Conservation (phyloP, 1,140 invertebrate genomes). For the Thaumatotibia leucotreta region DNA sequence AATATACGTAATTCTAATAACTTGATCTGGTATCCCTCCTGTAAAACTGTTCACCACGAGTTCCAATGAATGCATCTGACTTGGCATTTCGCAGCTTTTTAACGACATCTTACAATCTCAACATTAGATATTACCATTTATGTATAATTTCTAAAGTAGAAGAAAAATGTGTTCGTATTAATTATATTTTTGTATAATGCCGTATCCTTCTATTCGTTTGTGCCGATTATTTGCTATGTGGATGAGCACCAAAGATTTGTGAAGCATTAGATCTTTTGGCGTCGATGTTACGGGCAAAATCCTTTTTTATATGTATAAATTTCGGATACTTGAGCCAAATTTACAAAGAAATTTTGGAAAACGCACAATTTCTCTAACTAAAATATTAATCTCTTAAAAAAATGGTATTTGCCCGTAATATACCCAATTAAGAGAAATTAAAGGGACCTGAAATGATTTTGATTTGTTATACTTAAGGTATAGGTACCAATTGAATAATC, state of each 20-base stretch:
- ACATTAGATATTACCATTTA: constrained; percentile 62
- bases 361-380: not conserved
- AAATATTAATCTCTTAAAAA: not conserved
- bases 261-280: constrained; percentile 69
- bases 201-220: constrained; percentile 50
- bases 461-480: constrained; percentile 66
- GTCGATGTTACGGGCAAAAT: constrained; percentile 33
- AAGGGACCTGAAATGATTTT: constrained; percentile 72
- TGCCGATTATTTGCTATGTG: constrained; percentile 67
- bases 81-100: constrained; percentile 69
- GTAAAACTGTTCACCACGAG: constrained; percentile 8
- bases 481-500: constrained; percentile 72
- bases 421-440: constrained; percentile 67
- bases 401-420: constrained; percentile 4
- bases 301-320: not conserved
- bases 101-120: constrained; percentile 66
- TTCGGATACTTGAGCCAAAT: not conserved
- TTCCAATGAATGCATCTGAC: constrained; percentile 54
- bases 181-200: constrained; percentile 40
- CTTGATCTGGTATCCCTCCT: not conserved
- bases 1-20: not conserved
- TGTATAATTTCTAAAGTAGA: constrained; percentile 58
- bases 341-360: not conserved
- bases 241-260: constrained; percentile 75
- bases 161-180: constrained; percentile 69